phyloP scores from a whole-genome alignment of 2,113 vertebrate genomes.

The Xyrauchen texanus region DNA sequence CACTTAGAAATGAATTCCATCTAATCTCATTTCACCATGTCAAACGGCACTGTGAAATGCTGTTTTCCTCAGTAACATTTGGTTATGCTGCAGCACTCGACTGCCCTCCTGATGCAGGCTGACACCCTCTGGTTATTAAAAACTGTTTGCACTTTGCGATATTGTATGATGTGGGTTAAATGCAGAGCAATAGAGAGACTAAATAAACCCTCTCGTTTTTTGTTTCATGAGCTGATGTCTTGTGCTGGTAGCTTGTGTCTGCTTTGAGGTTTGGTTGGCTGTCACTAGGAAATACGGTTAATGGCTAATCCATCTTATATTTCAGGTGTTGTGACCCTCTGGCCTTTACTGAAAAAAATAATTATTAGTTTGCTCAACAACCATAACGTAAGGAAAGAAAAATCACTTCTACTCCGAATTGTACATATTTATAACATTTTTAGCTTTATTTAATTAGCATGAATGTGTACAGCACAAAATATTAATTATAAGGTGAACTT shows the following conservation, averaged over 20 bases:
- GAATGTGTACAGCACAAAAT: no score
- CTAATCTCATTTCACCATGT: slow-evolving; percentile 82
- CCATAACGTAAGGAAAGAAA: no score
- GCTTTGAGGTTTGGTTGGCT: slow-evolving; percentile 31
- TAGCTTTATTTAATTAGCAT: no score
- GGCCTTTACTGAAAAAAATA: no score
- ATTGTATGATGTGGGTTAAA: slow-evolving; percentile 75
- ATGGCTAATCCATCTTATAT: slow-evolving; percentile 18
- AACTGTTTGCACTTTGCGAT: slow-evolving; percentile 66
- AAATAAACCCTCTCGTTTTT: slow-evolving; percentile 53
- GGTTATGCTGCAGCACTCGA: slow-evolving; percentile 76
- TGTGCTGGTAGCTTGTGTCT: slow-evolving; percentile 23
- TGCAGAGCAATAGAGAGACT: slow-evolving; percentile 69
- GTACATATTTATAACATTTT: no score
- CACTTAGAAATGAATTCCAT: slow-evolving; percentile 82
- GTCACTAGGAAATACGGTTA: slow-evolving; percentile 4
- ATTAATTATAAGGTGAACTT: no score
- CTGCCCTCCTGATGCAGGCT: slow-evolving; percentile 67
- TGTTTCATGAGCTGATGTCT: slow-evolving; percentile 42
- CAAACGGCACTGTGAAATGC: slow-evolving; percentile 75
- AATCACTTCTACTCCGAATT: no score
- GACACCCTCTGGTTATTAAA: slow-evolving; percentile 79
- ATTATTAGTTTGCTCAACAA: no score
- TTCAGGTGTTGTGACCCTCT: neutral
- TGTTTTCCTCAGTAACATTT: slow-evolving; percentile 81